Conservation (phyloP, 2,113 vertebrate genomes). For the Ciconia boyciana region DNA sequence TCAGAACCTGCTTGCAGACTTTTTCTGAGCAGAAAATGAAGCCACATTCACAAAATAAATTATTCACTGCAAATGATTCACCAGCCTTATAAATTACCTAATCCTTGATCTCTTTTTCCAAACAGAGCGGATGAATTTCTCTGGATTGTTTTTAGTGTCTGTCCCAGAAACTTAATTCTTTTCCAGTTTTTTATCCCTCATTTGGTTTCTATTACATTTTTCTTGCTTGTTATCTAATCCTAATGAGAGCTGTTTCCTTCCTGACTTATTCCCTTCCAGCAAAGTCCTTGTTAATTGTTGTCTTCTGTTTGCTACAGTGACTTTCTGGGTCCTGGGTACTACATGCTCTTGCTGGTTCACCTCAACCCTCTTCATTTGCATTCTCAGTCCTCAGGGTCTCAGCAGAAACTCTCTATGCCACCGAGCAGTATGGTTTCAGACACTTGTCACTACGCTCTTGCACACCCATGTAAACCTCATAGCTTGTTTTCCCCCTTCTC, state of each 20-base stretch:
- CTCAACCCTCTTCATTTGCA: conserved; percentile 27
- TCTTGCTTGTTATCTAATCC: not conserved
- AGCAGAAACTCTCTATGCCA: not conserved
- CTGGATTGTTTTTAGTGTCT: not conserved
- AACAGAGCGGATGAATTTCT: not conserved
- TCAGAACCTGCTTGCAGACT: not conserved
- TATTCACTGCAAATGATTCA: conserved; percentile 35
- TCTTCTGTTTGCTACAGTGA: not conserved
- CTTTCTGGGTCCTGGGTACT: not conserved
- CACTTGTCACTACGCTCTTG: rapidly evolving
- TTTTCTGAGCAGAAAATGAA: not conserved
- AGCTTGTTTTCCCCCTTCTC: not conserved
- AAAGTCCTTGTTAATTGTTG: not conserved
- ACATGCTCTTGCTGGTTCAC: not conserved
- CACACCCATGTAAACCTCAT: not conserved
- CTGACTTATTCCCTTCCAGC: not conserved
- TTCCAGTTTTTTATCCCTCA: not conserved
- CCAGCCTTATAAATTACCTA: not conserved
- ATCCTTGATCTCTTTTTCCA: not conserved
- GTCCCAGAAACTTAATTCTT: not conserved
- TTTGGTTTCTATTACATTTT: conserved; percentile 4
- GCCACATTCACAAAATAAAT: not conserved
- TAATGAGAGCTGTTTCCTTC: not conserved
- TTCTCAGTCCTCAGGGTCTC: not conserved
- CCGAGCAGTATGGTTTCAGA: not conserved